Evolutionary conservation across 2,113 vertebrate species (phyloP).

Genomic region (Morphnarchus princeps): DNA sequence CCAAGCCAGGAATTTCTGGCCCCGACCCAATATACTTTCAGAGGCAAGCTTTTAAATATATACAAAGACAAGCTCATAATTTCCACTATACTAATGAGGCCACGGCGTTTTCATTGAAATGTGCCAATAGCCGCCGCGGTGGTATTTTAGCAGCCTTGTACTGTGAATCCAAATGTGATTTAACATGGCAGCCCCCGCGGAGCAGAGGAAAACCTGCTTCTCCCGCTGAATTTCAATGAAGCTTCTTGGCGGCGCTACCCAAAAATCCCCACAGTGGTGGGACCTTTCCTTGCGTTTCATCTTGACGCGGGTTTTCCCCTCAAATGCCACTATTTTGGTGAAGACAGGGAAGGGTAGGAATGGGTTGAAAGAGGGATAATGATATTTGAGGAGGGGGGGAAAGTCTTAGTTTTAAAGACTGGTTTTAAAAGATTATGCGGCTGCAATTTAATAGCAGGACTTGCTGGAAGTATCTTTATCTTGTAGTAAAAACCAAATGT

Average conservation of each 20-base stretch:
- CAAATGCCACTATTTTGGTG: neutral
- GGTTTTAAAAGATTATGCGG: neutral
- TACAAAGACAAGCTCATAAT: constrained; percentile 53
- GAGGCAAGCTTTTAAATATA: constrained; percentile 28
- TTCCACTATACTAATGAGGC: constrained; percentile 57
- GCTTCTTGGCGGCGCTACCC: neutral
- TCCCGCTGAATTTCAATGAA: constrained; percentile 13
- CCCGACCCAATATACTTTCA: neutral
- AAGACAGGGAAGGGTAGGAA: neutral
- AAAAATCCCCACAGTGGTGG: neutral
- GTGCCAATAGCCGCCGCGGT: constrained; percentile 20
- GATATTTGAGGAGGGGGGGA: neutral
- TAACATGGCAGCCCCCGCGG: neutral
- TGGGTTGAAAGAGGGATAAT: neutral
- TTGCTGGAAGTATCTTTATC: neutral
- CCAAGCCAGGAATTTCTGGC: constrained; percentile 19
- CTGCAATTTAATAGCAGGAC: neutral
- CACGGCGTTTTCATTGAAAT: neutral
- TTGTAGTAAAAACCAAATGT: neutral
- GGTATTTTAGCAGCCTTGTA: constrained; percentile 57
- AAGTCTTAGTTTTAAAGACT: neutral
- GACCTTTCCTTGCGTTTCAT: neutral
- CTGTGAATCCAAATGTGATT: constrained; percentile 46
- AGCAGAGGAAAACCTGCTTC: neutral
- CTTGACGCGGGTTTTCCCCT: fast-evolving